A percentile compares a stretch with the other conserved stretches of the same genome.
Evolutionary conservation across 2,113 vertebrate genomes (phyloP).

Genomic region (Galemys pyrenaicus): DNA sequence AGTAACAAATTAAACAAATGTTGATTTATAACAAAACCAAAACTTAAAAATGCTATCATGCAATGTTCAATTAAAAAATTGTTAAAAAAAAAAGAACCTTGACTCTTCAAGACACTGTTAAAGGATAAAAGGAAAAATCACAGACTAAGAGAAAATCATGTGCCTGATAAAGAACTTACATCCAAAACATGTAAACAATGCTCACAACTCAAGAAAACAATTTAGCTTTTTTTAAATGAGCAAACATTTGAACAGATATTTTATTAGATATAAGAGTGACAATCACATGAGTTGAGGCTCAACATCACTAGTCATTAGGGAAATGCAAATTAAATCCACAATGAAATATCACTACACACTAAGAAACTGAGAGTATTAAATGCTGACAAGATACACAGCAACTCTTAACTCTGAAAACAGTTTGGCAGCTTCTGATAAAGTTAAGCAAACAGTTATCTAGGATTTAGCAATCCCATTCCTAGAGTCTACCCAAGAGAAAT

Average conservation of each 20-base stretch:
- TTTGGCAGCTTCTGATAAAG: neutral
- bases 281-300: neutral
- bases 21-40: too few species aligned
- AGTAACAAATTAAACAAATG: too few species aligned
- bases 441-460: neutral
- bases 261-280: neutral
- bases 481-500: neutral
- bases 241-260: neutral
- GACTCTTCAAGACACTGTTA: neutral
- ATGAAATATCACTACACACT: neutral
- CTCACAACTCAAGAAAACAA: neutral
- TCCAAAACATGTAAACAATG: slow-evolving; percentile 8
- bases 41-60: too few species aligned
- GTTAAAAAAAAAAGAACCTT: slow-evolving; percentile 6
- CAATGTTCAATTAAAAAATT: too few species aligned
- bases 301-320: neutral
- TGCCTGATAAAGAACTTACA: neutral
- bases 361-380: neutral
- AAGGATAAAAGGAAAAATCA: slow-evolving; percentile 19
- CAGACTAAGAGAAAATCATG: neutral
- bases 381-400: neutral
- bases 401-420: neutral
- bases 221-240: neutral
- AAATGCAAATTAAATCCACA: slow-evolving; percentile 2
- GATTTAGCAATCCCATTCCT: neutral